Base-by-base conservation (phyloP, 2,888 invertebrate genomes). In the Epicampocera succincta region DNA sequence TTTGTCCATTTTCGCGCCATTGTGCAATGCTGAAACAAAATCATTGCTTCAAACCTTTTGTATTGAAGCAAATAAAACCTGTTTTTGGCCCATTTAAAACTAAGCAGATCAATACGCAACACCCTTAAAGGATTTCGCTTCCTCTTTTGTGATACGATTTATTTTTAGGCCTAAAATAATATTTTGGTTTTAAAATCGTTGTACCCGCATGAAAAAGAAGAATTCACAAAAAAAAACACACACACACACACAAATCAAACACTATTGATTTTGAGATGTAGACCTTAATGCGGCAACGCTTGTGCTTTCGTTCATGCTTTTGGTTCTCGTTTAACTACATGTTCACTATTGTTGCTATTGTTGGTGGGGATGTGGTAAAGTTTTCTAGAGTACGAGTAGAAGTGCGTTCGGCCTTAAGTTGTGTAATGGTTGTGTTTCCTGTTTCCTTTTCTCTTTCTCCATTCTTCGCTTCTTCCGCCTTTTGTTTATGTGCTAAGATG, bases 81-180 rank as follows among this genome's bases (percentile, higher is more conserved):
- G 15, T 9, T 54, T 2, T 29, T 50, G 1, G 1, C 19, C 5
- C 12, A 29, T 5, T 25, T 25, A 25, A 25, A 25, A 25, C 25
- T 25, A 25, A 25, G 25, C 2, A 5, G 25, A 25, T 25, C 5
- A 25, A 25, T 25, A 25, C 5, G 5, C 25, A 25, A 25, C 44
- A 1, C 3, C 33, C 33, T 4, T 4, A 3, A 29, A 29, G 29
- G 1, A 9, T 33, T 33, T 38, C 38, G 13, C 40, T 60, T 52
- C 38, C 44, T 29, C 9, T 4, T 68, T 61, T 15, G 54, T 66
- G 12, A 40, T n/a, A 46, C 9, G 54, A 68, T 79, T 54, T n/a
- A n/a, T n/a, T 68, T 71, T 80, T 71, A 71, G 65, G 40, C 42
- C 74, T 75, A 71, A 66, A 60, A 52, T 65, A 75, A 75, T 65